Base-by-base conservation (phyloP, 2,113 vertebrate genomes). In the Heterotilapia buettikoferi region DNA sequence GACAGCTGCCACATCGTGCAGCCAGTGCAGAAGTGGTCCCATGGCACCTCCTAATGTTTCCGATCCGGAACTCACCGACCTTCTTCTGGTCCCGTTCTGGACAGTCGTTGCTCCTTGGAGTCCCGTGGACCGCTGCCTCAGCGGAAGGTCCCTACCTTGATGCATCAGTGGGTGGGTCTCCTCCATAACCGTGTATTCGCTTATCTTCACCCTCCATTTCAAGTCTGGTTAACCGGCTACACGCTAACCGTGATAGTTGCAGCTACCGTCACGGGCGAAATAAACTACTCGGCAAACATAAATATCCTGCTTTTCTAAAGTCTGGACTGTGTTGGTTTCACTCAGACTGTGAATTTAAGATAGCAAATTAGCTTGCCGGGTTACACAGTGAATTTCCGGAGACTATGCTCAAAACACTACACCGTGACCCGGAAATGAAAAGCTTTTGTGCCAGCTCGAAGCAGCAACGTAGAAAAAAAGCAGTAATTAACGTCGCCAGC, bases 1-100 rank as follows among this genome's bases (percentile, higher is more conserved):
- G 38, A 97, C 92, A 0, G 96, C 90, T 5, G 96, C 95, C 61
- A 97, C 96, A 33, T 98, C 97, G 80, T 98, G 97, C 26, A 97
- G 85, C 98, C 98, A 98, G 59, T 96, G 93, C 2, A 98, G 89
- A 24, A 95, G 78, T 0, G 97, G 96, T 6, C 91, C 95, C 93
- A 95, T 91, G 54, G 86, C 24, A 6, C 63, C 83, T 2, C 90
- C 94, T 80, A 94, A 95, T 3, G 82, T 61, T 6, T 89, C 83
- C 26, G 88, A 29, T 47, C 63, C 84, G 43, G 81, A 61, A 11
- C 40, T 3, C 16, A 6, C 26, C 2, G 90, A 36, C 10, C 83
- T 83, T 59, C 16, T 21, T 18, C 54, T 82, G 54, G 56, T 73
- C 79, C 87, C 82, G 83, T 53, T 40, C 18, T 63, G 89, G 29